Base-by-base conservation (phyloP, 2,888 invertebrate genomes). In the Drosophila merina region DNA sequence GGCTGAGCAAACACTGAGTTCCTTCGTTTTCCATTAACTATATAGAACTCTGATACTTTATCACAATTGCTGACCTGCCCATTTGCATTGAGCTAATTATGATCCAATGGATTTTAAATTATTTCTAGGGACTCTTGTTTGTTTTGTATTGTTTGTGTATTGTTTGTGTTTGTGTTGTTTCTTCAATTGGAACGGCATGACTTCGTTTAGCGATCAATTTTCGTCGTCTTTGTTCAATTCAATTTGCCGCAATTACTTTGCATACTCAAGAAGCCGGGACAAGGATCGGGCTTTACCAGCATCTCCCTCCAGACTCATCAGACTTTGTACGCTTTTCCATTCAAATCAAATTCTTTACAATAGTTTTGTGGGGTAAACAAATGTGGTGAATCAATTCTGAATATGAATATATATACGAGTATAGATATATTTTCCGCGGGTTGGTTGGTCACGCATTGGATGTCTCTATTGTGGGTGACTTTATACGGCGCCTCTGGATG, bases 121-220 rank as follows among this genome's bases (percentile, higher is more conserved):
- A 64, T 20, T 20, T 20, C 20, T 20, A 20, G 20, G 20, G 20
- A 20, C 20, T 20, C 2, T 20, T 20, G 20, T 20, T 58, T 67
- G 47, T 47, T 14, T 12, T n/a, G 14, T 14, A 14, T 14, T 54
- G 31, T 33, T 36, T 57, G 33, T 40, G 8, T 57, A 47, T 66
- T 58, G 60, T 67, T 67, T 59, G 54, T 58, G 60, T 67, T 67
- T 59, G 54, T 67, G 59, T 72, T 58, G 69, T 68, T 52, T 56
- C 55, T 75, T 86, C 88, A 88, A 88, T 88, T 88, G 88, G 76
- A 86, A 85, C 77, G 84, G 88, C 88, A 88, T 88, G 88, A 88
- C 88, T 88, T 88, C 88, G 87, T 88, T 88, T 88, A 88, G 88
- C 77, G 83, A 80, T 81, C 75, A 68, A 86, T 79, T 75, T 72